phyloP scores from a whole-genome alignment of 2,888 invertebrate genomes.

The Limenitis camilla region DNA sequence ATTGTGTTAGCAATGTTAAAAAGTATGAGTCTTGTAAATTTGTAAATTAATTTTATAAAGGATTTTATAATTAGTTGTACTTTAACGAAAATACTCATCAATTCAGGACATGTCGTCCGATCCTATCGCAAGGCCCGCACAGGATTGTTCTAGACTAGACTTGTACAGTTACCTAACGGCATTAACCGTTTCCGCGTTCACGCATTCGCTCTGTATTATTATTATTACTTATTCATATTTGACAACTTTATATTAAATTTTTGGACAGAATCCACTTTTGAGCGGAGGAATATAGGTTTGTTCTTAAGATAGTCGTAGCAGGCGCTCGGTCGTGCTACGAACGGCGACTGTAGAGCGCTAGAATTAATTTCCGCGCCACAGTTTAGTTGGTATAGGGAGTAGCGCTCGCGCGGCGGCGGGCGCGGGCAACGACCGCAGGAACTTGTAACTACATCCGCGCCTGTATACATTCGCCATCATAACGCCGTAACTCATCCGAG shows the following conservation, averaged over 20 bases:
- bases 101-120: conserved; percentile 63
- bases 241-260: conserved; percentile 10
- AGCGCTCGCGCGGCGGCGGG: conserved; percentile 49
- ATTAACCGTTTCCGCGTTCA: conserved; percentile 62
- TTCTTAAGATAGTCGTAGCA: background rate
- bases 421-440: conserved; percentile 73
- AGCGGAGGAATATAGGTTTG: no score
- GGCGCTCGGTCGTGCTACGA: background rate
- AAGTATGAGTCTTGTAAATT: background rate
- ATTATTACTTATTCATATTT: conserved; percentile 36
- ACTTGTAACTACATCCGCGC: conserved; percentile 70
- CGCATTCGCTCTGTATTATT: conserved; percentile 51
- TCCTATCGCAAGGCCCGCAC: conserved; percentile 48
- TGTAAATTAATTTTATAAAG: background rate
- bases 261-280: background rate
- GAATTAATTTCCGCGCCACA: conserved; percentile 44
- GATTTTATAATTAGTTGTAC: conserved; percentile 7
- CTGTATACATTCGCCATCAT: conserved; percentile 29
- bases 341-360: conserved; percentile 19
- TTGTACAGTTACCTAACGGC: conserved; percentile 70
- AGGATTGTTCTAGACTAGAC: conserved; percentile 69
- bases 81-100: conserved; percentile 38
- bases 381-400: conserved; percentile 61
- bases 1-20: no score
- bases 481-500: conserved; percentile 47